A percentile compares a stretch with the other conserved stretches of the same genome.
Evolutionary conservation across 2,888 invertebrate genomes (phyloP).

Genomic region (Griposia aprilina): DNA sequence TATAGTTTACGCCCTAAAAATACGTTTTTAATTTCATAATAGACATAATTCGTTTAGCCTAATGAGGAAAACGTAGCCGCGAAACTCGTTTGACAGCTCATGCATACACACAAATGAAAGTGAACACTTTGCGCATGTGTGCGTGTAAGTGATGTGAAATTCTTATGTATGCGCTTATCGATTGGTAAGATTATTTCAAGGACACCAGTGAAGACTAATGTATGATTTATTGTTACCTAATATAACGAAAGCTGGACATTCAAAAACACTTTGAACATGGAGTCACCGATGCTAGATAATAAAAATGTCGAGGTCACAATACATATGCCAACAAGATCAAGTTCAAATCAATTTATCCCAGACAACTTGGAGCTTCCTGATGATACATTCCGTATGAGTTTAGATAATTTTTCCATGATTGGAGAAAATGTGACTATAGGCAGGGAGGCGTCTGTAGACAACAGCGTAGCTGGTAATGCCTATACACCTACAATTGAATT

Average conservation of each 20-base stretch:
- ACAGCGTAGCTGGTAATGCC: slow-evolving; percentile 56
- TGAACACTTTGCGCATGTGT: slow-evolving; percentile 80
- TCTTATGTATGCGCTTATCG: slow-evolving; percentile 85
- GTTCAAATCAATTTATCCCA: slow-evolving; percentile 81
- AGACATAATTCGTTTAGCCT: slow-evolving; percentile 66
- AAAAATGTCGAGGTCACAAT: slow-evolving; percentile 70
- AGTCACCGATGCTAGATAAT: slow-evolving; percentile 72
- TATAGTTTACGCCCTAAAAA: slow-evolving; percentile 61
- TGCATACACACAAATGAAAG: slow-evolving; percentile 76
- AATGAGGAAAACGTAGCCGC: slow-evolving; percentile 80
- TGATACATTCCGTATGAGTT: slow-evolving; percentile 85
- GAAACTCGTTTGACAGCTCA: slow-evolving; percentile 89
- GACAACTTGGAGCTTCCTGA: slow-evolving; percentile 83
- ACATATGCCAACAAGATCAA: slow-evolving; percentile 72
- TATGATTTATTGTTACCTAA: slow-evolving; percentile 64
- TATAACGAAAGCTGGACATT: slow-evolving; percentile 49
- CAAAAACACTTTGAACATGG: slow-evolving; percentile 73
- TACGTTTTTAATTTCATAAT: slow-evolving; percentile 66
- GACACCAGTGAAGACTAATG: slow-evolving; percentile 74
- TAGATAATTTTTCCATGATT: slow-evolving; percentile 82
- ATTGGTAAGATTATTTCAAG: slow-evolving; percentile 88
- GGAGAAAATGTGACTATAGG: slow-evolving; percentile 86
- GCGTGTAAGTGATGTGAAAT: slow-evolving; percentile 87
- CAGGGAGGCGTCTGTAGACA: slow-evolving; percentile 76
- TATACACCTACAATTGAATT: slow-evolving; percentile 69